Conservation (phyloP, 2,113 vertebrate species). For the Hiodon alosoides region DNA sequence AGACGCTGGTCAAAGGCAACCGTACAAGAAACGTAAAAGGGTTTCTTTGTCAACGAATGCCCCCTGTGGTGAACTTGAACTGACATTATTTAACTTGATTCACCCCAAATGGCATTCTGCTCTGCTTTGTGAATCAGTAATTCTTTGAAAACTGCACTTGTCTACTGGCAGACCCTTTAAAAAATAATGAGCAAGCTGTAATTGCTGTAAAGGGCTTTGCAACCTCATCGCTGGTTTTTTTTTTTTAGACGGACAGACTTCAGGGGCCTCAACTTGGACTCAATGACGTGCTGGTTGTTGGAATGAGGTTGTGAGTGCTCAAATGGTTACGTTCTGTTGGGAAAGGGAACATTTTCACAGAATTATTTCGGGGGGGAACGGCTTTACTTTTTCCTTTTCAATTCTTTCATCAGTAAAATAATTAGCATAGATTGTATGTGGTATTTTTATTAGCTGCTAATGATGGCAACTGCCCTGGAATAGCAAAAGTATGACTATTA, state of each 20-base stretch:
- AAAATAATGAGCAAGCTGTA: conserved; percentile 58
- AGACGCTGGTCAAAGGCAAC: conserved; percentile 39
- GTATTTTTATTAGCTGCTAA: too few species aligned
- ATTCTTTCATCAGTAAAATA: too few species aligned
- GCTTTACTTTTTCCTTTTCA: too few species aligned
- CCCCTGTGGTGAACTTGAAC: conserved; percentile 60
- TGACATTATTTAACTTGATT: conserved; percentile 63
- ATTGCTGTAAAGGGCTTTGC: conserved; percentile 58
- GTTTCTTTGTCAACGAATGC: neutral
- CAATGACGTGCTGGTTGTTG: conserved; percentile 46
- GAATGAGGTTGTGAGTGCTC: conserved; percentile 47
- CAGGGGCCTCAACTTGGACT: conserved; percentile 54
- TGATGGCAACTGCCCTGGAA: conserved; percentile 18
- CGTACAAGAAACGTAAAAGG: conserved; percentile 33
- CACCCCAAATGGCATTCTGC: conserved; percentile 50
- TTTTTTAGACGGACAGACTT: conserved; percentile 67
- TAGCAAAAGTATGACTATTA: conserved; percentile 27
- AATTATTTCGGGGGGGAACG: too few species aligned
- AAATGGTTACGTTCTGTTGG: conserved; percentile 55
- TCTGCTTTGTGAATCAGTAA: conserved; percentile 51
- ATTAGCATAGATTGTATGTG: too few species aligned
- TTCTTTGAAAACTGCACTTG: conserved; percentile 64
- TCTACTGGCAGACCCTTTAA: conserved; percentile 61
- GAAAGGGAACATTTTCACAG: conserved; percentile 13
- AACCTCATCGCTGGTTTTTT: conserved; percentile 51